Evolutionary conservation across 1,140 invertebrate species (phyloP), one percentile per base, ranked within the genome.

Genomic region (Ectropis grisescens): DNA sequence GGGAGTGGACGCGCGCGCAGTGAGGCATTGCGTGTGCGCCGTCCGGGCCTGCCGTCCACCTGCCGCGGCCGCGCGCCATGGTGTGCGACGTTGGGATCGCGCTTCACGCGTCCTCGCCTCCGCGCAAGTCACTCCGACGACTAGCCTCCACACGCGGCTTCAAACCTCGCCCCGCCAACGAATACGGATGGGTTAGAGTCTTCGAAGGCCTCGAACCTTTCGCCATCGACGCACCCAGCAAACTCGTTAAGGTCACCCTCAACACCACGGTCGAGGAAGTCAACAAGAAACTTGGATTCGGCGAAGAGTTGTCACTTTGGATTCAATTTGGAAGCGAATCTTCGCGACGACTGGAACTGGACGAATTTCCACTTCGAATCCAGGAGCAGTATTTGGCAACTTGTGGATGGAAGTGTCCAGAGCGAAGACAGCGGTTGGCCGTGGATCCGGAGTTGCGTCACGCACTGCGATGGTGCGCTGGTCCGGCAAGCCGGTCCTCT

Each of bases 361-460:
- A 83, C 13, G 87, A 89, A 50, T 80, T 67, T 42, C 88, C 88
- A 8, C 62, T 89, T 24, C 67, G 83, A 44, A 79, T 88, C 45
- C 88, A 90, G 59, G 86, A 89, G 50, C 81, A 86, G 38, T 87
- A 87, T 76, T 75, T 90, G 29, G 70, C 78, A 32, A 82, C 72
- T 36, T 75, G 86, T 15, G 88, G 88, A 13, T 89, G 86, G 78
- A 66, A 68, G 30, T 87, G 88, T 33, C 48, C 75, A 38, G 82
- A 85, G 1, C 76, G 87, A 30, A 74, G 87, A 47, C 68, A 85
- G 16, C 74, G 88, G 22, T 71, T 90, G 44, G 87, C 87, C 1
- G 87, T 89, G 12, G 88, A 89, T 66, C 87, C 86, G 11, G 87
- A 89, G 47, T 64, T 89, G 36, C 76, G 87, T 22, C 83, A 87